These are phyloP conservation scores for Anabacerthia variegaticeps DNA, from an alignment of 2,797 vertebrate genomes.

Conservation along the genomic window DNA sequence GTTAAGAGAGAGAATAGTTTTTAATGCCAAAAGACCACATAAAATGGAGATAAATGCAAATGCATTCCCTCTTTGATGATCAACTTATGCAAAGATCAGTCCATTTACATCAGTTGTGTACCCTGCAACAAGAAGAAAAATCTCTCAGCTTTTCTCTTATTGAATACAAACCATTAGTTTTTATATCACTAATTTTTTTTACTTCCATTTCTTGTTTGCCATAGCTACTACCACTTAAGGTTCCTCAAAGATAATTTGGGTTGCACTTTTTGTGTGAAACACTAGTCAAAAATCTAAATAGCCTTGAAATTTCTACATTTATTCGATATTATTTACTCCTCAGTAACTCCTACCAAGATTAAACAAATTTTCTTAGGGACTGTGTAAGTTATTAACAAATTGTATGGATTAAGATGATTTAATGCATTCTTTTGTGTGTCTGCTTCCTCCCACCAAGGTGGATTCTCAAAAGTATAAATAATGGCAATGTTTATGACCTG, in stretches of 20 bases:
- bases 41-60: not conserved
- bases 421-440: not conserved
- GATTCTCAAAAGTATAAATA: not conserved
- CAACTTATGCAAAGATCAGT: not conserved
- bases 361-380: not conserved
- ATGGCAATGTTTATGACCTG: not conserved
- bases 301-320: not conserved
- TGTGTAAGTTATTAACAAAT: fast-evolving
- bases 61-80: not conserved
- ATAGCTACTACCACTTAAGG: not conserved
- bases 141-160: not conserved
- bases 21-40: not conserved
- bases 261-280: not conserved
- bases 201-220: not conserved
- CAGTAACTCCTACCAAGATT: not conserved
- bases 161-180: not conserved
- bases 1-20: not conserved
- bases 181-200: not conserved
- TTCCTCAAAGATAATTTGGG: not conserved
- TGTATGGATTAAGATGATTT: not conserved
- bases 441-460: not conserved
- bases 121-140: not conserved
- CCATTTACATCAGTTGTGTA: not conserved
- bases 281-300: not conserved
- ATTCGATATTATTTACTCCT: not conserved